These are phyloP conservation scores for Cephus rjabovi DNA, from an alignment of 2,888 invertebrate genomes.

Conservation along the genomic window DNA sequence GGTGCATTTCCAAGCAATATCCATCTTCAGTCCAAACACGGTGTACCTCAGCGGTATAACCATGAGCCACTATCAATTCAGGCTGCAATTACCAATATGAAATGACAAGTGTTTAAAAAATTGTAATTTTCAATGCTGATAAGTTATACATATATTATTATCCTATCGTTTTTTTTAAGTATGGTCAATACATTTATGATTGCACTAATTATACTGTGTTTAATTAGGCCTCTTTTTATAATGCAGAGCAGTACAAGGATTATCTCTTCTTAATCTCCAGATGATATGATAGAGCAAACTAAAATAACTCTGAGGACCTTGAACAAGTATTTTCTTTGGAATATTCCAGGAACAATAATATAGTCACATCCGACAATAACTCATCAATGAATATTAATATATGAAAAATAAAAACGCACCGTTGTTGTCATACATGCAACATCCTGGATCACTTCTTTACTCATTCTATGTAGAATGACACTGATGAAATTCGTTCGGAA, in stretches of 20 bases:
- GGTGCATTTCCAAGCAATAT: conserved; percentile 66
- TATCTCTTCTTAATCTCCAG: not conserved
- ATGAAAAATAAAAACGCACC: not conserved
- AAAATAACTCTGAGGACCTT: not conserved
- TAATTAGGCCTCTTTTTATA: no score
- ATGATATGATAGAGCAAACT: not conserved
- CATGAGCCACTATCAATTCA: conserved; percentile 64
- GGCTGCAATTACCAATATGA: conserved; percentile 56
- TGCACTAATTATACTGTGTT: not conserved
- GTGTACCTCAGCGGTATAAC: conserved; percentile 66
- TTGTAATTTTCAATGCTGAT: not conserved
- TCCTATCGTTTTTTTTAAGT: not conserved
- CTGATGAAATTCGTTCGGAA: not conserved
- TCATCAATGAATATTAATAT: not conserved
- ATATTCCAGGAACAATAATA: not conserved
- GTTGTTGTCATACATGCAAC: not conserved
- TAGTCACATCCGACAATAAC: no score
- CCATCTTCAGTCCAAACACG: conserved; percentile 67
- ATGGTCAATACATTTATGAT: not conserved
- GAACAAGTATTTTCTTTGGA: not conserved
- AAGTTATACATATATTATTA: not conserved
- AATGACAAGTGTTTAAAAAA: not conserved
- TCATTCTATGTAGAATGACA: not conserved
- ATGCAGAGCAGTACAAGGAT: not conserved
- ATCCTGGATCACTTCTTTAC: not conserved